Base-by-base conservation (phyloP, 2,888 invertebrate species). In the Drosophila birchii region DNA sequence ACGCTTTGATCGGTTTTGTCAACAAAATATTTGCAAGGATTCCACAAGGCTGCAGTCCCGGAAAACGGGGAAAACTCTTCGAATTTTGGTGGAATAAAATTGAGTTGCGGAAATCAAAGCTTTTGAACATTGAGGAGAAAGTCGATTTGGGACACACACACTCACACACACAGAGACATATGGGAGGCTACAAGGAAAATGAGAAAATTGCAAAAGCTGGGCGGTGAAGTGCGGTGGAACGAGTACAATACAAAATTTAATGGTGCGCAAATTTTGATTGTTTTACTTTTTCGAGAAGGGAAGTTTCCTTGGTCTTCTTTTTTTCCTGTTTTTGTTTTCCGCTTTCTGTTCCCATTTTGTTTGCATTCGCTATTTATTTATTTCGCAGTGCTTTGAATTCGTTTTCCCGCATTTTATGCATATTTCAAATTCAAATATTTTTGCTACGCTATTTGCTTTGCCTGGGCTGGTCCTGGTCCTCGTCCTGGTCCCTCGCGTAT, bases 251-350 rank as follows among this genome's bases (percentile, higher is more conserved):
- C 75, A 86, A 79, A 68, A 88, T 79, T 88, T 88, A 88, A 88
- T 89, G 88, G 86, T 71, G 83, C 83, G 81, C 74, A 81, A 78
- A 81, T 81, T 89, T 88, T 80, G 76, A 89, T 88, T 86, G 84
- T 78, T 80, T 85, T 72, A 69, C 70, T 77, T 77, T 76, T 76
- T 58, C 58, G 69, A 66, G 69, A 66, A 66, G 74, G 59, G 32
- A 72, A 75, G 47, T 73, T 78, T 63, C 18, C 51, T 63, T 58
- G 23, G 26, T 57, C 64, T 29, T 55, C 18, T 47, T n/a, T 60
- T 39, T 39, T 18, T 29, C 39, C 26, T 60, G 45, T 57, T 49
- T 51, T 29, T 60, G 29, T 44, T 11, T 51, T 44, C 64, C 51
- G 20, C 34, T 51, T 34, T 34, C 16, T 51, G 51, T 51, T 51